These are phyloP conservation scores for Drosophila prostipennis DNA, from an alignment of 2,888 invertebrate species.

Conservation along the genomic window DNA sequence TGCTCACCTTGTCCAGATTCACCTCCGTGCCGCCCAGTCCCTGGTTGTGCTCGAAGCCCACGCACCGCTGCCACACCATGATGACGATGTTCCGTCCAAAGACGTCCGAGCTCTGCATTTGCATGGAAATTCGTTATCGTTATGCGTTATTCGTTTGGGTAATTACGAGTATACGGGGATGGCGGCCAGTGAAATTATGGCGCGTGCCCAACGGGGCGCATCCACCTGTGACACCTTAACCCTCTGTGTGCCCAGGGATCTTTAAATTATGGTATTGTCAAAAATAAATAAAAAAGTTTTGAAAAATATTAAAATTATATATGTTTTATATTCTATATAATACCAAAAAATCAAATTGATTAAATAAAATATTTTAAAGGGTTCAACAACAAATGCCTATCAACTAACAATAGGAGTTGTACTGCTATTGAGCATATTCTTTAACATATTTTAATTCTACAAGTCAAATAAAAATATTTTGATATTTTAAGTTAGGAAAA, in stretches of 20 bases:
- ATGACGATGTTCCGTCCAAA: slow-evolving; percentile 93
- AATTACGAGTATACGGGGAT: slow-evolving; percentile 48
- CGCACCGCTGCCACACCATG: slow-evolving; percentile 96
- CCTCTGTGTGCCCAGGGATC: neutral
- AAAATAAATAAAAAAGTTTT: too few species aligned
- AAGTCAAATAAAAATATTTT: too few species aligned
- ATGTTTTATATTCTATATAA: too few species aligned
- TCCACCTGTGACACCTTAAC: slow-evolving; percentile 4
- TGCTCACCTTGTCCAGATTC: slow-evolving; percentile 90
- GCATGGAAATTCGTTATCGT: slow-evolving; percentile 57
- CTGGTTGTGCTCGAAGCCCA: slow-evolving; percentile 93
- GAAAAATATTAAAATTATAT: too few species aligned
- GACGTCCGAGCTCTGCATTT: slow-evolving; percentile 88
- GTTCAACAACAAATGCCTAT: too few species aligned
- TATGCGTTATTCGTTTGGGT: slow-evolving; percentile 58
- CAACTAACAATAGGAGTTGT: too few species aligned
- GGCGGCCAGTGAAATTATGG: slow-evolving; percentile 20
- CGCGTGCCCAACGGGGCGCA: slow-evolving; percentile 19
- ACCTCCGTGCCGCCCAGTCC: slow-evolving; percentile 94
- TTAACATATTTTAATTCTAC: too few species aligned
- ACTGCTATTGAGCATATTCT: too few species aligned
- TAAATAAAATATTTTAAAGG: too few species aligned
- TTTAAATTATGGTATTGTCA: too few species aligned
- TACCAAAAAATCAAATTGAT: too few species aligned
- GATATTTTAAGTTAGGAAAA: too few species aligned